phyloP scores from a whole-genome alignment of 2,797 vertebrate species.

The Manis pentadactyla region DNA sequence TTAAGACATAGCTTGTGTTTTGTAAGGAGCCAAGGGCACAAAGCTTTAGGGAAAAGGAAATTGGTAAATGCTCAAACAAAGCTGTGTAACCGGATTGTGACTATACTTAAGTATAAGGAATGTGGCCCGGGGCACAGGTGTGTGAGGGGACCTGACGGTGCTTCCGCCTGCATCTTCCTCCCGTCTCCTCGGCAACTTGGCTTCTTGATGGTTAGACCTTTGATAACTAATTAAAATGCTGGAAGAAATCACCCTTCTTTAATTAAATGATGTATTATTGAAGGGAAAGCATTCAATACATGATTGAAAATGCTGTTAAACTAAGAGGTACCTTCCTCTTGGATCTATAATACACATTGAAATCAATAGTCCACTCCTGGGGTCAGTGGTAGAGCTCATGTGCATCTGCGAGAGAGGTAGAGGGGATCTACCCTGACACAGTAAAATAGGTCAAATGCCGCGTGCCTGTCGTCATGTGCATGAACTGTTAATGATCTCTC shows the following conservation, averaged over 20 bases:
- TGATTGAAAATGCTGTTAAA: conserved; percentile 48
- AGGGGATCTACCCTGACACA: not conserved
- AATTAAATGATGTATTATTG: conserved; percentile 67
- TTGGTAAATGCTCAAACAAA: not conserved
- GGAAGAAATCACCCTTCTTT: not conserved
- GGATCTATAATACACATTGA: not conserved
- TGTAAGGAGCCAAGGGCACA: not conserved
- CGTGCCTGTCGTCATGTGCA: fast-evolving
- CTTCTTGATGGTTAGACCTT: not conserved
- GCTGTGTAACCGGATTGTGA: not conserved
- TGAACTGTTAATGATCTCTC: not conserved
- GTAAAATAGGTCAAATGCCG: not conserved
- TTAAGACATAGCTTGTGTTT: not conserved
- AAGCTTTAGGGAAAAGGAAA: not conserved
- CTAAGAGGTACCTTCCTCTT: not conserved
- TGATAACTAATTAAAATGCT: conserved; percentile 53
- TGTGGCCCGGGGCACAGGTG: fast-evolving
- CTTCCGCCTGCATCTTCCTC: fast-evolving
- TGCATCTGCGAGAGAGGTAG: not conserved
- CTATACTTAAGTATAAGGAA: not conserved
- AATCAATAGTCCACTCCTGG: not conserved
- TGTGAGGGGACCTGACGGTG: fast-evolving
- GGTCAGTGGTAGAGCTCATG: not conserved
- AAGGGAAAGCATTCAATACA: conserved; percentile 9
- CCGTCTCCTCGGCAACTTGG: not conserved